Percentiles rank a stretch among this genome's conserved stretches.
These are phyloP conservation scores for Drepana arcuata DNA, from an alignment of 1,140 invertebrate genomes.

Conservation along the genomic window DNA sequence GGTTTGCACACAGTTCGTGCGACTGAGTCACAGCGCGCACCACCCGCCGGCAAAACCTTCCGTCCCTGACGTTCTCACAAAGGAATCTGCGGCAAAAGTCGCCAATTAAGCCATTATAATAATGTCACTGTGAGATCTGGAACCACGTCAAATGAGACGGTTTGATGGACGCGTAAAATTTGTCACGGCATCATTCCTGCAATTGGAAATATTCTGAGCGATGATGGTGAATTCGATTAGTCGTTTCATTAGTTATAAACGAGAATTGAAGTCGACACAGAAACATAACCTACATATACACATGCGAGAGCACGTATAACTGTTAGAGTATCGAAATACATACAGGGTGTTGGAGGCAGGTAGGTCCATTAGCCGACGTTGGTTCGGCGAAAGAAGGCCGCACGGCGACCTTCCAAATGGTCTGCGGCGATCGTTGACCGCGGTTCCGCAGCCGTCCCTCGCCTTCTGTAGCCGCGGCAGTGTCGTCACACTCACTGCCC, in stretches of 20 bases:
- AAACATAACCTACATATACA: slow-evolving; percentile 58
- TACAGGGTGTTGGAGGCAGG: slow-evolving; percentile 41
- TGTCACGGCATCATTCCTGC: slow-evolving; percentile 25
- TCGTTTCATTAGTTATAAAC: slow-evolving; percentile 37
- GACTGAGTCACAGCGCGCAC: no score
- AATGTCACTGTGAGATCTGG: slow-evolving; percentile 48
- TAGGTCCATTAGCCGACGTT: slow-evolving; percentile 33
- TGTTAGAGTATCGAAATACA: slow-evolving; percentile 56
- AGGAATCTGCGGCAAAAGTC: slow-evolving; percentile 53
- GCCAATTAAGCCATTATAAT: slow-evolving; percentile 58
- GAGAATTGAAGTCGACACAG: slow-evolving; percentile 51
- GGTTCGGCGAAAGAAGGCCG: slow-evolving; percentile 59
- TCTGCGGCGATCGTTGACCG: slow-evolving; percentile 52
- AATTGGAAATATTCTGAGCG: slow-evolving; percentile 20
- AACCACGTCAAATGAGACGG: slow-evolving; percentile 22
- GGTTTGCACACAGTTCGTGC: slow-evolving; percentile 39
- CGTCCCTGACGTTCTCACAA: slow-evolving; percentile 54
- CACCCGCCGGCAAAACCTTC: no score
- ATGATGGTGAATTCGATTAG: slow-evolving; percentile 36
- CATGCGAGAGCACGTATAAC: slow-evolving; percentile 60
- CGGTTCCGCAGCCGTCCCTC: slow-evolving; percentile 13
- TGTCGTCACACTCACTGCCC: slow-evolving; percentile 13
- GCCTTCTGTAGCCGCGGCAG: no score
- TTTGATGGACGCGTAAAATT: slow-evolving; percentile 27
- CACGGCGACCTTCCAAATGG: slow-evolving; percentile 60